Evolutionary conservation across 2,113 vertebrate species (phyloP).

Genomic region (Lamprotornis superbus): DNA sequence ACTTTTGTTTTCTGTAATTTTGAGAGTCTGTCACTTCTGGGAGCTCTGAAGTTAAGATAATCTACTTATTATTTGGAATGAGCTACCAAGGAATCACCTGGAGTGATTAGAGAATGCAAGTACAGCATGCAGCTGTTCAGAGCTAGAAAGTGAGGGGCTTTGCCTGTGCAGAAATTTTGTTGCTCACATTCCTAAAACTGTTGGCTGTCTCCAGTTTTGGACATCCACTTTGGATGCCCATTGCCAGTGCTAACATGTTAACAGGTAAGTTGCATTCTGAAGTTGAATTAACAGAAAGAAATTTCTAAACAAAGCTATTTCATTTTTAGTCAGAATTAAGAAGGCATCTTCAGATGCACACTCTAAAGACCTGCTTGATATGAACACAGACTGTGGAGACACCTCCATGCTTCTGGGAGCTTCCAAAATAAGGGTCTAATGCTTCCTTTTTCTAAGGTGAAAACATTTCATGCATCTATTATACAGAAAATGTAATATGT

Average conservation of each 20-base stretch:
- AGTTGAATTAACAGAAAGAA: not conserved
- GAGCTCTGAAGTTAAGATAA: not conserved
- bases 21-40: not conserved
- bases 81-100: not conserved
- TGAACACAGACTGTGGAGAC: not conserved
- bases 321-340: not conserved
- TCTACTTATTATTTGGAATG: not conserved
- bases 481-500: not conserved
- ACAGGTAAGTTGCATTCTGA: not conserved
- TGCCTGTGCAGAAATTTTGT: not conserved
- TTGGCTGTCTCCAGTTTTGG: not conserved
- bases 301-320: not conserved
- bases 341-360: not conserved
- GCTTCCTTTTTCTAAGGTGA: not conserved
- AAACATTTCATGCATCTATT: not conserved
- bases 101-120: not conserved
- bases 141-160: not conserved
- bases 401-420: not conserved
- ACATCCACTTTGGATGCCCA: accelerated
- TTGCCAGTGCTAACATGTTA: not conserved
- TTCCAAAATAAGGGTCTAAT: not conserved
- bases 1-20: not conserved
- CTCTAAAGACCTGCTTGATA: not conserved
- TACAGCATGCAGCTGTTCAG: not conserved
- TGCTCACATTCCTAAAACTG: not conserved